These are phyloP conservation scores for Leptinotarsa haldemani DNA, from an alignment of 2,888 invertebrate genomes.

Conservation along the genomic window DNA sequence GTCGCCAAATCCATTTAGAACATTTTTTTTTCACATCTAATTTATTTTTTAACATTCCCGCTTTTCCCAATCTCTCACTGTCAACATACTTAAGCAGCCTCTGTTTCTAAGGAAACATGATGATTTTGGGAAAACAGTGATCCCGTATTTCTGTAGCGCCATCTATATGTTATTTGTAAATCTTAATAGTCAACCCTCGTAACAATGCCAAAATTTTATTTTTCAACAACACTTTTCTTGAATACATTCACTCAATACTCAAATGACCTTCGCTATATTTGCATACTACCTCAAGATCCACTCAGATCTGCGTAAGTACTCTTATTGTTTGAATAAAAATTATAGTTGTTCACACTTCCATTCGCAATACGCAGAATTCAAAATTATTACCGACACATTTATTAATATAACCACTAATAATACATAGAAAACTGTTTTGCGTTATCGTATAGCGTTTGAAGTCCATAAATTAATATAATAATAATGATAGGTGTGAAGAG, in stretches of 20 bases:
- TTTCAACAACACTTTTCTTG: neutral
- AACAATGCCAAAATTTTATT: too few relatives aligned
- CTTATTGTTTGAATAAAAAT: constrained; percentile 4
- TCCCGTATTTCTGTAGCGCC: too few relatives aligned
- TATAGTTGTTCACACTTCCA: constrained; percentile 8
- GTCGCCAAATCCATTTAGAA: too few relatives aligned
- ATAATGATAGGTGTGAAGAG: neutral
- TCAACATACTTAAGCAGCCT: too few relatives aligned
- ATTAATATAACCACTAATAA: constrained; percentile 8
- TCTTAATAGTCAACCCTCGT: too few relatives aligned
- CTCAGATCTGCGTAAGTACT: neutral
- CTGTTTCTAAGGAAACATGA: too few relatives aligned
- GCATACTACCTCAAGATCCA: neutral
- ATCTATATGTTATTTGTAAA: too few relatives aligned
- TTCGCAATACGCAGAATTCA: constrained; percentile 2
- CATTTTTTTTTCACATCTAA: too few relatives aligned
- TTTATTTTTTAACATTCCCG: too few relatives aligned
- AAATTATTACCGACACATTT: constrained; percentile 1
- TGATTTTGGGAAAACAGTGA: too few relatives aligned
- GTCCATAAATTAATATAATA: neutral
- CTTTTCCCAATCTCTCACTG: too few relatives aligned
- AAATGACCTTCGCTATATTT: neutral
- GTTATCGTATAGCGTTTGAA: neutral
- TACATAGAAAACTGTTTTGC: neutral
- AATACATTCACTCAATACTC: neutral